Evolutionary conservation across 2,113 vertebrate species (phyloP), one percentile per base, ranked within the genome.

Genomic region (Coracopsis vasa): DNA sequence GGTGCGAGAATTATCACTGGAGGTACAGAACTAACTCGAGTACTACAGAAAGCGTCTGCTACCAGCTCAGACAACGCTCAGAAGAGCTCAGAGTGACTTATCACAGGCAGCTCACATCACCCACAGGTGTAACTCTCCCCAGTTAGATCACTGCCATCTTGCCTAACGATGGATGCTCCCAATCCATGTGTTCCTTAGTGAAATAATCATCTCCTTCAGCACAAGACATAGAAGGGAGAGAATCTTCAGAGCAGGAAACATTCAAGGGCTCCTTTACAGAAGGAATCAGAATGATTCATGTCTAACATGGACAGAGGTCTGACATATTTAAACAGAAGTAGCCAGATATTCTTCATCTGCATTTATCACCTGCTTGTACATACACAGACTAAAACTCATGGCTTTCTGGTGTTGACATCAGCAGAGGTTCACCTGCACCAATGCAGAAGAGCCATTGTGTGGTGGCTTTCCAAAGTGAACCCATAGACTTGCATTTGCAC

Each of bases 401-500:
- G 86, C 70, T 92, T 82, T 61, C 73, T 54, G 45, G 29, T 7
- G 61, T 8, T 67, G 61, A 47, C 73, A 61, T 39, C 53, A 31
- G 33, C 27, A 65, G 66, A 77, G 21, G 31, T n/a, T 73, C 56
- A 53, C 19, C 10, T 2, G 29, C 13, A n/a, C 10, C 62, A 73
- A 3, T 4, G 16, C 48, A 79, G 53, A 35, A 73, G 14, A 83
- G 56, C 10, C 48, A 27, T 19, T 7, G 51, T 0, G 3, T 3
- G 18, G 54, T 6, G 2, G 24, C 44, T 66, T 28, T 37, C 60
- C 25, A 35, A 47, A 64, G 28, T 37, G 4, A 23, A 20, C 2
- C 1, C 0, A 3, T 0, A 1, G 4, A 33, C 39, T 12, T 39
- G 27, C 31, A n/a, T 29, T 6, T 31, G 42, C 85, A 69, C 45